Percentiles rank a stretch among this genome's conserved stretches.
Evolutionary conservation across 2,888 invertebrate genomes (phyloP).

Genomic region (Plebejus argus): DNA sequence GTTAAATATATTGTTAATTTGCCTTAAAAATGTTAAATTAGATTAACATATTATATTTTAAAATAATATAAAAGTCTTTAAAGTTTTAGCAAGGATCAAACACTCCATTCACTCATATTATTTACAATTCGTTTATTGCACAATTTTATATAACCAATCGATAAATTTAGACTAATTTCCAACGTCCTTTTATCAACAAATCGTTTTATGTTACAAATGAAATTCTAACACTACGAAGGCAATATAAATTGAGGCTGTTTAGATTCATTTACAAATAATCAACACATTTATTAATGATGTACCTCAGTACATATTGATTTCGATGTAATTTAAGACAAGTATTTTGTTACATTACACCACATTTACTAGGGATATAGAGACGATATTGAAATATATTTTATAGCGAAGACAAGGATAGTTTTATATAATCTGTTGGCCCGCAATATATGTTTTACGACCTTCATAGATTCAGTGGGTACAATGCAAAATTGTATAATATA

Average conservation of each 20-base stretch:
- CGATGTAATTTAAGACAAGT: background rate
- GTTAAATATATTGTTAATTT: conserved; percentile 7
- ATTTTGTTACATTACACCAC: background rate
- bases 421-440: too few species aligned
- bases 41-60: background rate
- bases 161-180: background rate
- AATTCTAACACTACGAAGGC: conserved; percentile 15
- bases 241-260: conserved; percentile 13
- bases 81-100: background rate
- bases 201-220: background rate
- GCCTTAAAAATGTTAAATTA: background rate
- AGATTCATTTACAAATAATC: background rate
- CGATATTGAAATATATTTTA: background rate
- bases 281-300: background rate
- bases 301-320: background rate
- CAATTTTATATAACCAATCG: background rate
- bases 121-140: background rate
- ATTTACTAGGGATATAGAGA: background rate
- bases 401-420: background rate
- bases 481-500: too few species aligned
- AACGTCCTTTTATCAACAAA: background rate
- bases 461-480: too few species aligned
- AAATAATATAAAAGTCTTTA: background rate
- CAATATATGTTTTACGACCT: too few species aligned
- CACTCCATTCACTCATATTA: background rate